These are phyloP conservation scores for Gymnogyps californianus DNA, from an alignment of 2,113 vertebrate genomes.

Conservation along the genomic window DNA sequence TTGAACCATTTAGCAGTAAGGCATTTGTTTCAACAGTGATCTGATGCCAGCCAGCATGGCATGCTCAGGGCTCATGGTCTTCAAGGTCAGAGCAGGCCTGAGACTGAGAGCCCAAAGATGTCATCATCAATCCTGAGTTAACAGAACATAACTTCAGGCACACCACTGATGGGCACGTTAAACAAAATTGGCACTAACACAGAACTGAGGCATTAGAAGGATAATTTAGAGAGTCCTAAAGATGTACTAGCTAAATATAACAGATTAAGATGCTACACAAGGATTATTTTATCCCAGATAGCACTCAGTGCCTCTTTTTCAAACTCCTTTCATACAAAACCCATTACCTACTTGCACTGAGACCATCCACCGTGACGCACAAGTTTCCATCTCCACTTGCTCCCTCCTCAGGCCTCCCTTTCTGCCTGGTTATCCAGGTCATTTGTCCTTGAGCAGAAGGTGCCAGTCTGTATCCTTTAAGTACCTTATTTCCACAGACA, in stretches of 20 bases:
- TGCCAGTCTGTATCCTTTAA: constrained; percentile 10
- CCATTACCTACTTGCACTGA: neutral
- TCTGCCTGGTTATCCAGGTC: neutral
- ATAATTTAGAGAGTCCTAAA: neutral
- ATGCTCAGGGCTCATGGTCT: neutral
- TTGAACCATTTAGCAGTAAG: neutral
- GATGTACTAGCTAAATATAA: neutral
- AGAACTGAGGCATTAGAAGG: neutral
- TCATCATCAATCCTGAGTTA: neutral
- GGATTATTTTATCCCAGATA: neutral
- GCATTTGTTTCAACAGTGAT: neutral
- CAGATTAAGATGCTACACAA: neutral
- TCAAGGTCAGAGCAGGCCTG: neutral
- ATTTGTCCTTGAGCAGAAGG: neutral
- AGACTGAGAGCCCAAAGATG: neutral
- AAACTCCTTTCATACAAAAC: neutral
- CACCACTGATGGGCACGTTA: neutral
- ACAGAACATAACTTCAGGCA: neutral
- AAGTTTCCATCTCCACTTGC: neutral
- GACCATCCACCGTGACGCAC: neutral
- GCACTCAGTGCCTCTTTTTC: neutral
- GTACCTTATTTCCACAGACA: constrained; percentile 20
- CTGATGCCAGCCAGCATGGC: neutral
- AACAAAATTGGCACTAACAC: neutral
- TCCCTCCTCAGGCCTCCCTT: neutral